phyloP scores from a whole-genome alignment of 2,888 invertebrate species.

The Drosophila anomalata region DNA sequence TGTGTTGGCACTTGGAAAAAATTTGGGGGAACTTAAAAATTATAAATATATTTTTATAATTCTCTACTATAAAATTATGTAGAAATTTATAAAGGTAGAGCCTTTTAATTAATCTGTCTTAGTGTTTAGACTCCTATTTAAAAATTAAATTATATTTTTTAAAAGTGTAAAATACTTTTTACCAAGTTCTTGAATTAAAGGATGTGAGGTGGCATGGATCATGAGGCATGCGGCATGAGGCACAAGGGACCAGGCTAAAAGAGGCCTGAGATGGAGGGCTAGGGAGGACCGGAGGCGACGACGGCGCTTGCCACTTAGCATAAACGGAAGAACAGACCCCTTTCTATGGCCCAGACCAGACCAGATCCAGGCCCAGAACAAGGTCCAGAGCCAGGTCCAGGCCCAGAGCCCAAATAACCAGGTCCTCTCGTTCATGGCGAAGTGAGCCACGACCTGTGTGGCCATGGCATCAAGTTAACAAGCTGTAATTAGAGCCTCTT shows the following conservation, averaged over 20 bases:
- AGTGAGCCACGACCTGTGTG: slow-evolving; percentile 78
- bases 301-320: slow-evolving; percentile 78
- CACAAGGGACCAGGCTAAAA: not conserved
- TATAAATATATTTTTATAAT: not conserved
- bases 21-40: too few relatives aligned
- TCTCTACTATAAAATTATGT: not conserved
- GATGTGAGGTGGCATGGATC: slow-evolving; percentile 2
- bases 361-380: not conserved
- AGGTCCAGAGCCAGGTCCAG: slow-evolving; percentile 4
- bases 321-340: slow-evolving; percentile 55
- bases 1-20: slow-evolving; percentile 4
- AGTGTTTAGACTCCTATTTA: too few relatives aligned
- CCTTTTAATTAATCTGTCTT: too few relatives aligned
- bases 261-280: not conserved
- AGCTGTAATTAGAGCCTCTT: slow-evolving; percentile 84
- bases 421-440: slow-evolving; percentile 28
- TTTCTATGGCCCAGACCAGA: not conserved
- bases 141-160: not conserved
- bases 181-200: slow-evolving; percentile 3
- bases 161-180: not conserved
- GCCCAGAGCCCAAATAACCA: slow-evolving; percentile 11
- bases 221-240: not conserved
- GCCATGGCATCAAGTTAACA: slow-evolving; percentile 80
- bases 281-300: slow-evolving; percentile 17
- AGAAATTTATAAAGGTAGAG: too few relatives aligned